Conservation (phyloP, 2,888 invertebrate species). For the Lymantria monacha region DNA sequence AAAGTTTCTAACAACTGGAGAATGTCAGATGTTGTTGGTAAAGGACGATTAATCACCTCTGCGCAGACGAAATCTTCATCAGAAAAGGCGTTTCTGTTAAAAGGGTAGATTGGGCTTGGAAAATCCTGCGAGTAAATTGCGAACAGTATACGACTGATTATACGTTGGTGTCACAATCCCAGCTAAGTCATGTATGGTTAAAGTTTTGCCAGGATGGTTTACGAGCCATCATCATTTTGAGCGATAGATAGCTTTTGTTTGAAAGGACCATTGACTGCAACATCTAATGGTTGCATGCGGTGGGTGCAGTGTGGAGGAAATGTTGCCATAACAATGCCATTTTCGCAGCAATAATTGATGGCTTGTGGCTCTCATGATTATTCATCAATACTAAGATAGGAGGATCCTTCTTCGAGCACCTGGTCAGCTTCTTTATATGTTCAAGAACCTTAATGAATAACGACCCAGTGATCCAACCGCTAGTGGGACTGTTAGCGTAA, state of each 20-base stretch:
- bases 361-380: too few species aligned
- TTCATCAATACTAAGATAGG: too few species aligned
- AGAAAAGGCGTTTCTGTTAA: constrained; percentile 5
- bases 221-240: constrained; percentile 17
- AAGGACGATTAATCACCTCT: too few species aligned
- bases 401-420: too few species aligned
- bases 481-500: too few species aligned
- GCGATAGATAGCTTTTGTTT: constrained; percentile 11
- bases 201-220: constrained; percentile 18
- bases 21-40: too few species aligned
- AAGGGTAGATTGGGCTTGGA: constrained; percentile 9
- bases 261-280: too few species aligned
- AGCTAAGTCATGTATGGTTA: constrained; percentile 15
- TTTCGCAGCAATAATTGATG: constrained; percentile 13
- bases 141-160: constrained; percentile 9
- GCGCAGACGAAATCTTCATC: constrained; percentile 1
- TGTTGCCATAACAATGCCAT: constrained; percentile 11
- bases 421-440: too few species aligned
- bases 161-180: constrained; percentile 18
- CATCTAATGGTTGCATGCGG: too few species aligned
- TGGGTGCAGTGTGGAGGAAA: constrained; percentile 17
- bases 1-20: too few species aligned
- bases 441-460: too few species aligned
- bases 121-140: constrained; percentile 1
- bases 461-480: too few species aligned